Evolutionary conservation across 2,113 vertebrate genomes (phyloP), one percentile per base, ranked within the genome.

Genomic region (Cervus canadensis): DNA sequence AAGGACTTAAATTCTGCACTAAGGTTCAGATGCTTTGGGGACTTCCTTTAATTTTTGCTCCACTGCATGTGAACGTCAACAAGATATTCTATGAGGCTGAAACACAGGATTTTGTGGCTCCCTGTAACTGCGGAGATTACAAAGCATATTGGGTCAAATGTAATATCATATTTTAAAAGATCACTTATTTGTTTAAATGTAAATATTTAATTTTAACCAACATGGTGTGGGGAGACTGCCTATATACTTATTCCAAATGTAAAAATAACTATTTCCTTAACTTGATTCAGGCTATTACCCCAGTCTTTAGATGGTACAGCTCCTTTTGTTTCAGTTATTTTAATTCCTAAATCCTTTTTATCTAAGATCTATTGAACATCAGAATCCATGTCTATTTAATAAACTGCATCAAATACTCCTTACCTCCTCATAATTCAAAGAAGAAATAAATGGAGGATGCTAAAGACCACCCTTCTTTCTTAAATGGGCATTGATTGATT

Each of bases 151-250:
- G 21, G 15, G 43, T 94, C 40, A 89, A 50, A 82, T 71, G 9
- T 82, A 62, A 56, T 60, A 62, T 28, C 21, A 74, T 83, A 91
- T 94, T 87, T 91, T 93, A 71, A 95, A 96, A 94, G 33, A 23
- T 94, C 19, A 95, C 8, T 90, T 95, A 36, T 91, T 97, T 45
- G 21, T 78, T 96, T 87, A 85, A 97, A 93, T 10, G 54, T 94
- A 56, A 30, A 56, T 91, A 84, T 93, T 96, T 91, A 74, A 62
- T 92, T 91, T 93, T 14, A 93, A 56, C 10, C 50, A 87, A 81
- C 71, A 85, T 52, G 62, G 48, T 85, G 17, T 57, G 78, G 56
- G 23, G 50, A 79, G 67, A 84, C 30, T 74, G 9, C 8, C 26
- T 33, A 57, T 93, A 87, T 13, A 56, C 23, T 78, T 97, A 91